Conservation (phyloP, 2,113 vertebrate species). For the Protomyctophum bolini region DNA sequence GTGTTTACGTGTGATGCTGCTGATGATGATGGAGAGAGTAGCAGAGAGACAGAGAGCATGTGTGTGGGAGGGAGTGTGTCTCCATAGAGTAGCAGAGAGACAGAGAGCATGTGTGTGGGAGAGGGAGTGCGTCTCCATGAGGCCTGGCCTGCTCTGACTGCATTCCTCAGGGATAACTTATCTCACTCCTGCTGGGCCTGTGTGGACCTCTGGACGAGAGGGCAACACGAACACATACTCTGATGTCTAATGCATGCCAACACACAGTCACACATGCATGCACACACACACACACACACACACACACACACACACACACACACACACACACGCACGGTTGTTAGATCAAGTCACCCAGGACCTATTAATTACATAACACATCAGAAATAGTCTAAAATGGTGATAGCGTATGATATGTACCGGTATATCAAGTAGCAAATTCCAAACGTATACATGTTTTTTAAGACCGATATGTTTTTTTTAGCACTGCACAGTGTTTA, state of each 20-base stretch:
- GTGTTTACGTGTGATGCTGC: too few species aligned
- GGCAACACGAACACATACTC: slow-evolving; percentile 10
- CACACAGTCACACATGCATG: not conserved
- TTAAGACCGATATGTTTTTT: too few species aligned
- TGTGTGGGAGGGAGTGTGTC: slow-evolving; percentile 8
- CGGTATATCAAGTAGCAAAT: too few species aligned
- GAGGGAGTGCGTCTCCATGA: slow-evolving; percentile 48
- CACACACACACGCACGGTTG: not conserved
- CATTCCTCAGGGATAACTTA: slow-evolving; percentile 77
- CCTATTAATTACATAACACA: not conserved
- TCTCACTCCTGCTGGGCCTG: slow-evolving; percentile 66
- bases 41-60: not conserved
- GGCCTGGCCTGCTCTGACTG: slow-evolving; percentile 44
- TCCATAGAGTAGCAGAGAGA: slow-evolving; percentile 6
- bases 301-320: slow-evolving; percentile 11
- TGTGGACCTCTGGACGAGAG: slow-evolving; percentile 53
- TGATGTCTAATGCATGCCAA: too few species aligned
- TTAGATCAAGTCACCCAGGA: not conserved
- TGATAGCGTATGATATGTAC: too few species aligned
- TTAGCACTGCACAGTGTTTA: not conserved
- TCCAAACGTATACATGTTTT: too few species aligned
- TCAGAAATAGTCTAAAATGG: not conserved
- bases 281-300: slow-evolving; percentile 7
- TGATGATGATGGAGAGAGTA: too few species aligned
- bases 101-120: not conserved